phyloP scores from a whole-genome alignment of 2,797 vertebrate genomes.

The Crossoptilon crossoptilon region DNA sequence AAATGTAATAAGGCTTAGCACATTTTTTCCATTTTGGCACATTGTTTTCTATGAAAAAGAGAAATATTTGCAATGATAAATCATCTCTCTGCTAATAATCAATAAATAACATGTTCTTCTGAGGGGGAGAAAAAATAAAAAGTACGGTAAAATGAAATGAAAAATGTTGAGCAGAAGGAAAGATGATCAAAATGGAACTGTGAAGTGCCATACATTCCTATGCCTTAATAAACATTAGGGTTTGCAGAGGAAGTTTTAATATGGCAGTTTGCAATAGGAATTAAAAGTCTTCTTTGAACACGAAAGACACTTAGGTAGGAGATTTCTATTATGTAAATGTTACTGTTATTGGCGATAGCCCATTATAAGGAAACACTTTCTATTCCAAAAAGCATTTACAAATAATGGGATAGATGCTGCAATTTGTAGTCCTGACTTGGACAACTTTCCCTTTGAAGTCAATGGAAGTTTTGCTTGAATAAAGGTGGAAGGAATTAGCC shows the following conservation, averaged over 20 bases:
- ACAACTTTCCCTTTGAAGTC: slow-evolving; percentile 63
- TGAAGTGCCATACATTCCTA: not conserved
- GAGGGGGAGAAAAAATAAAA: not conserved
- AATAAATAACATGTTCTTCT: slow-evolving; percentile 20
- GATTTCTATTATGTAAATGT: slow-evolving; percentile 57
- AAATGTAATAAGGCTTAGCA: slow-evolving; percentile 6
- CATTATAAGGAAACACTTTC: slow-evolving; percentile 27
- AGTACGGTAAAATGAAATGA: not conserved
- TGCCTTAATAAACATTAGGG: not conserved
- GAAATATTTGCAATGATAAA: slow-evolving; percentile 44
- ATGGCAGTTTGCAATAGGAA: slow-evolving; percentile 5
- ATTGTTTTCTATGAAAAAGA: slow-evolving; percentile 20
- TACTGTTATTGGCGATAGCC: slow-evolving; percentile 31
- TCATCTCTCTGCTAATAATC: slow-evolving; percentile 39
- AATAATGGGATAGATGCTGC: slow-evolving; percentile 51
- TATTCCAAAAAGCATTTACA: slow-evolving; percentile 50
- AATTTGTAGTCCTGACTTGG: slow-evolving; percentile 39
- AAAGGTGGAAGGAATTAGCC: slow-evolving; percentile 63
- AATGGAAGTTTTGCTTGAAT: slow-evolving; percentile 65
- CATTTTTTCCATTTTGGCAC: not conserved
- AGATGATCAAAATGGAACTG: not conserved
- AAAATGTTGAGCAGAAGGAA: slow-evolving; percentile 17
- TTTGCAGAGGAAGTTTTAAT: not conserved
- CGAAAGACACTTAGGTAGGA: slow-evolving; percentile 12
- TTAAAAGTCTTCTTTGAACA: slow-evolving; percentile 20